Conservation (phyloP, 2,113 vertebrate genomes). For the Tychaedon coryphoeus region DNA sequence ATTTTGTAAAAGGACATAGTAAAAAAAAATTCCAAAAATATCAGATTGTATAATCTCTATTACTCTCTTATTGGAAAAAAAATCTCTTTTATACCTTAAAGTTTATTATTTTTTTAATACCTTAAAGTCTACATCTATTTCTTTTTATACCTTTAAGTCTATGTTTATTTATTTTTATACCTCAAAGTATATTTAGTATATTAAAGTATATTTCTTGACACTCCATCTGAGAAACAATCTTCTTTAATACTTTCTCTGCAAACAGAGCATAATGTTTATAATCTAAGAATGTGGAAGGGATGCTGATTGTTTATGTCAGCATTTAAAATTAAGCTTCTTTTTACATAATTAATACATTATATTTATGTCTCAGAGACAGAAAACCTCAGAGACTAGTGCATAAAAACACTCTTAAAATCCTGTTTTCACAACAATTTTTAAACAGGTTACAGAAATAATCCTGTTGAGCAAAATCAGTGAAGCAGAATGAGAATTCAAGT, state of each 20-base stretch:
- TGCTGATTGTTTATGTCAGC: neutral
- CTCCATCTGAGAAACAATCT: neutral
- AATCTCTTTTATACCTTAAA: neutral
- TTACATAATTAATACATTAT: neutral
- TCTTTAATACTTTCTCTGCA: neutral
- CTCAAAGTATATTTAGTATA: neutral
- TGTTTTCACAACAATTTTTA: neutral
- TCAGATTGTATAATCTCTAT: neutral
- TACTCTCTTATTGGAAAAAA: neutral
- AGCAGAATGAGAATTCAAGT: neutral
- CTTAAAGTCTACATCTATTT: neutral
- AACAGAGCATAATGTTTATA: neutral
- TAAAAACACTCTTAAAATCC: neutral
- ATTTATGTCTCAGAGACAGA: neutral
- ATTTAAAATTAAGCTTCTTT: constrained; percentile 32
- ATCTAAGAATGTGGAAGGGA: neutral
- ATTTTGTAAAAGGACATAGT: neutral
- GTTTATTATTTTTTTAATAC: neutral
- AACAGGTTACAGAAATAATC: neutral
- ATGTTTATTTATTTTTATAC: neutral
- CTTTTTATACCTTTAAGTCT: neutral
- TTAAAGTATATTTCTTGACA: neutral
- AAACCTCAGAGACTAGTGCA: neutral
- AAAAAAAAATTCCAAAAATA: neutral
- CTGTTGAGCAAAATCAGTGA: neutral